Base-by-base conservation (phyloP, 2,113 vertebrate genomes). In the Aix galericulata region DNA sequence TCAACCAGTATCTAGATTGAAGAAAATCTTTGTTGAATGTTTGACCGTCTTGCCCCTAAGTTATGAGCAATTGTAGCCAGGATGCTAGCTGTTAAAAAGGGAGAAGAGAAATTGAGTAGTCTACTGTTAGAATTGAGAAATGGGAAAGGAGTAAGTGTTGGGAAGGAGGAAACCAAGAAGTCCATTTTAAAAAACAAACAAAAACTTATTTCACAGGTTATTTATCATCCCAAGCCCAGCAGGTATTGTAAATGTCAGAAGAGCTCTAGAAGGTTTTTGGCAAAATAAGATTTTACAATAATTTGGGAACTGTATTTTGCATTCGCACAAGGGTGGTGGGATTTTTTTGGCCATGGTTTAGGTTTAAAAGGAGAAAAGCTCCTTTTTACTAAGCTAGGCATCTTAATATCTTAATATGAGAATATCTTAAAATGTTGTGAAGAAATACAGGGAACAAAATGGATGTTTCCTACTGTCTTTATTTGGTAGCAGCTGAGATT, bases 371-470 rank as follows among this genome's bases (percentile, higher is more conserved):
- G 34, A 86, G 40, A 31, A 88, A 74, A 91, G 31, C 2, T 2
- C n/a, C n/a, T n/a, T n/a, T n/a, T 55, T 36, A 40, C 50, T 63
- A 52, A 92, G 27, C 53, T 38, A 40, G 75, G 26, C 55, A 69
- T 89, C 40, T 17, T 82, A 36, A 36, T 36, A 36, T 36, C 36
- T 36, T 36, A 36, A 36, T 36, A 36, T 36, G 42, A 44, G 9
- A 72, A 18, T 32, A 0, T 0, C n/a, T 63, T 71, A 18, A 62
- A 71, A 50, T 2, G 0, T 52, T 25, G 25, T 1, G 12, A 26
- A 69, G 55, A 81, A 67, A 23, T 14, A 38, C 32, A 77, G 56
- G 74, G 20, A n/a, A 52, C 36, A 60, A 26, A 92, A 32, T 29
- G 25, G 32, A 38, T 36, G 20, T 67, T 81, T 53, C 13, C 17